Conservation (phyloP, 2,797 vertebrate species). For the Coluber constrictor region DNA sequence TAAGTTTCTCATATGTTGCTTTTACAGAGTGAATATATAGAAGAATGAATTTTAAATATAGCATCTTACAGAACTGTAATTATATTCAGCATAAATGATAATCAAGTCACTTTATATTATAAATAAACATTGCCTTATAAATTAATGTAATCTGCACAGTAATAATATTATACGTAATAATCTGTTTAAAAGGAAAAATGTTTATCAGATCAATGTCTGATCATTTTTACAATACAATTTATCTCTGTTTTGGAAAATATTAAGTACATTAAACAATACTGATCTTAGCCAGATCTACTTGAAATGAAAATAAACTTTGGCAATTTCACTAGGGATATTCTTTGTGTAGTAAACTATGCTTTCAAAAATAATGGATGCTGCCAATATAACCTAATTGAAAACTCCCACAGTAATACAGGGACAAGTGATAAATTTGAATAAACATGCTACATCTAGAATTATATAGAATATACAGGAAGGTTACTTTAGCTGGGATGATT, state of each 20-base stretch:
- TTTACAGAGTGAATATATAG: not conserved
- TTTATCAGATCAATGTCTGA: not conserved
- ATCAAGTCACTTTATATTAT: not conserved
- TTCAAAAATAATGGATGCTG: not conserved
- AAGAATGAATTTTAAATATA: not conserved
- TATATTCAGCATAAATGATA: not conserved
- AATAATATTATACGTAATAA: not conserved
- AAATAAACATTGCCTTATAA: not conserved
- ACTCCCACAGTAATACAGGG: not conserved
- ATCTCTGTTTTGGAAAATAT: conserved; percentile 3
- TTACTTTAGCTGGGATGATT: not conserved
- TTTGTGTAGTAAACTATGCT: not conserved
- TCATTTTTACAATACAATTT: conserved; percentile 10
- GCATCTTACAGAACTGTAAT: not conserved
- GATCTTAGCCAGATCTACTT: not conserved
- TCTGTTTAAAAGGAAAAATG: not conserved
- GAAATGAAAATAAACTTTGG: not conserved
- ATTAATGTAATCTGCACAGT: not conserved
- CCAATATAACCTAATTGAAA: not conserved
- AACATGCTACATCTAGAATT: not conserved
- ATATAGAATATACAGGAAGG: not conserved
- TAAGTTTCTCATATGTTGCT: not conserved
- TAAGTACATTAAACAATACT: conserved; percentile 12
- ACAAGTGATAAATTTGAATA: not conserved
- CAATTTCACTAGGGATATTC: not conserved